Evolutionary conservation across 2,113 vertebrate genomes (phyloP).

Genomic region (Cyanoliseus patagonus): DNA sequence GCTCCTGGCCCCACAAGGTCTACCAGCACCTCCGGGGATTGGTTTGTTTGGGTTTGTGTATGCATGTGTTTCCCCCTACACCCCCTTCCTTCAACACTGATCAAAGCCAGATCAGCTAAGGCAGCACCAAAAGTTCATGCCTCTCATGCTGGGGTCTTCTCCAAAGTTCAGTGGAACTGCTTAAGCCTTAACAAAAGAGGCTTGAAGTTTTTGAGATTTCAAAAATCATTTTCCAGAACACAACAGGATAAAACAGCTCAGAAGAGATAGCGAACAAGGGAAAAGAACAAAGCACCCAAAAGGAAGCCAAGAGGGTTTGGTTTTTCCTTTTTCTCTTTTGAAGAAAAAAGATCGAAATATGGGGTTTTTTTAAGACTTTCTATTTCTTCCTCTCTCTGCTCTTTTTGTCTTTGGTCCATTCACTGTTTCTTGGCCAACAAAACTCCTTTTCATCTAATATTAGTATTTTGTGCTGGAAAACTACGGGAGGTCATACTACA

Average conservation of each 20-base stretch:
- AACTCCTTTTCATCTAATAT: constrained; percentile 54
- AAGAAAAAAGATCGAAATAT: constrained; percentile 38
- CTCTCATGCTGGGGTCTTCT: constrained; percentile 45
- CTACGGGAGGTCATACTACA: neutral
- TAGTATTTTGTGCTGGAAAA: constrained; percentile 4
- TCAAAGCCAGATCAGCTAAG: constrained; percentile 56
- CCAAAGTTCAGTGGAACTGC: constrained; percentile 63
- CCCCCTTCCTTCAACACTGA: neutral
- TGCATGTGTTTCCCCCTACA: neutral
- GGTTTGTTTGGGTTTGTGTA: constrained; percentile 19
- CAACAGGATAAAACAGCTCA: constrained; percentile 59
- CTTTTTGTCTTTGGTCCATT: constrained; percentile 43
- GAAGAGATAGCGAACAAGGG: constrained; percentile 40
- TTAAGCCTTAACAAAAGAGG: constrained; percentile 64
- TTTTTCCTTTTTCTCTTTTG: neutral
- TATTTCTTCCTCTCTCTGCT: neutral
- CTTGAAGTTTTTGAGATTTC: constrained; percentile 68
- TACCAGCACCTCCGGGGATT: neutral
- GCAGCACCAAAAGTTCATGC: constrained; percentile 44
- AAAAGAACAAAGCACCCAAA: constrained; percentile 68
- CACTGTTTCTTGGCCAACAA: neutral
- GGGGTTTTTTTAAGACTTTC: constrained; percentile 4
- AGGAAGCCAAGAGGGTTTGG: constrained; percentile 30
- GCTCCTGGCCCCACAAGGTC: neutral
- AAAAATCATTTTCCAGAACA: constrained; percentile 63